phyloP scores from a whole-genome alignment of 92 coral and sea anemone genomes.

The Micromussa lordhowensis region DNA sequence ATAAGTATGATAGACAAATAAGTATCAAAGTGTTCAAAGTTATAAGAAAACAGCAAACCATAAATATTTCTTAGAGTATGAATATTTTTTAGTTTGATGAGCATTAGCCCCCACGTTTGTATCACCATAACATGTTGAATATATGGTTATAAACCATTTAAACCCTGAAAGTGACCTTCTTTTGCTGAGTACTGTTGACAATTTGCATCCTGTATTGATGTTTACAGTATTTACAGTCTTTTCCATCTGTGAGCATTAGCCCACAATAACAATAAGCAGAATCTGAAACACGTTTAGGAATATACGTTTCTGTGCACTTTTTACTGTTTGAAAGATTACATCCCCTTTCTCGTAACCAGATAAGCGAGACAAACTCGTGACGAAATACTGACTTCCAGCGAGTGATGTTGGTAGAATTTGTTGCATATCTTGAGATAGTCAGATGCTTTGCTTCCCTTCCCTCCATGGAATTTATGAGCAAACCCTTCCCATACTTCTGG shows the following conservation, averaged over 20 bases:
- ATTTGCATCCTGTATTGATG: constrained; percentile 58
- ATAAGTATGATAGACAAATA: too few species aligned
- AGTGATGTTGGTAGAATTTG: constrained; percentile 45
- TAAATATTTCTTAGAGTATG: too few species aligned
- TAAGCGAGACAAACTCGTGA: constrained; percentile 54
- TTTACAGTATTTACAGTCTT: constrained; percentile 46
- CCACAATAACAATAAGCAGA: constrained; percentile 56
- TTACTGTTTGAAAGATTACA: constrained; percentile 43
- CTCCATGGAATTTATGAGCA: constrained; percentile 53
- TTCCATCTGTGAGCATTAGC: constrained; percentile 31
- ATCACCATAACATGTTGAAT: too few species aligned
- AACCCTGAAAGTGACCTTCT: constrained; percentile 25
- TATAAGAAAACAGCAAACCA: too few species aligned
- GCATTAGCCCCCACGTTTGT: too few species aligned
- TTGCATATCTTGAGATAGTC: constrained; percentile 56
- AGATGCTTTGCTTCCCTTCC: constrained; percentile 60
- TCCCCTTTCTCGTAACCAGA: constrained; percentile 56
- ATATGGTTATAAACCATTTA: not conserved
- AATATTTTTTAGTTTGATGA: too few species aligned
- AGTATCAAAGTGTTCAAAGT: too few species aligned
- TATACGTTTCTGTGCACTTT: constrained; percentile 42
- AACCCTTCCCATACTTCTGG: constrained; percentile 57
- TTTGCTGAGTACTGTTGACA: constrained; percentile 41
- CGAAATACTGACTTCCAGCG: constrained; percentile 52
- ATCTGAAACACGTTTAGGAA: constrained; percentile 47